Percentiles rank a stretch among this genome's conserved stretches.
These are phyloP conservation scores for Takifugu ocellatus DNA, from an alignment of 2,797 vertebrate genomes.

Conservation along the genomic window DNA sequence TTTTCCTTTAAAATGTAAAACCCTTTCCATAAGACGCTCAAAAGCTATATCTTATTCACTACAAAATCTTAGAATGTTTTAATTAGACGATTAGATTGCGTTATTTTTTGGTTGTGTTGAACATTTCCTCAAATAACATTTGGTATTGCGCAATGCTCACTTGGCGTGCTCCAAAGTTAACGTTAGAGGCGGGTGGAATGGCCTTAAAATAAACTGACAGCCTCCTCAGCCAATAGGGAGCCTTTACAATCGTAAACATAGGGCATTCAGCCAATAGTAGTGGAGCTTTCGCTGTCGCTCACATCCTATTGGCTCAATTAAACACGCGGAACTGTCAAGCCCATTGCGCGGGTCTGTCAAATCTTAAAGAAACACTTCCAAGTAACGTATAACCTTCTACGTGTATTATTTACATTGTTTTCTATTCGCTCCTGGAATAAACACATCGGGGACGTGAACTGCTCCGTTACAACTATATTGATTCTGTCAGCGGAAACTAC, in stretches of 20 bases:
- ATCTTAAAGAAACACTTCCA: not conserved
- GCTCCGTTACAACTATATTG: not conserved
- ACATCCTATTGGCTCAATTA: slow-evolving; percentile 54
- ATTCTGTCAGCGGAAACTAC: slow-evolving; percentile 21
- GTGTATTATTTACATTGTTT: not conserved
- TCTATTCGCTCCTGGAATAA: rapidly evolving
- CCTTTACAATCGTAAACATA: slow-evolving; percentile 6
- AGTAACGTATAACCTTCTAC: not conserved
- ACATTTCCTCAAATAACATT: too few species aligned
- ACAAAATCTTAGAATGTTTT: too few species aligned
- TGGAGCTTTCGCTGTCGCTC: rapidly evolving
- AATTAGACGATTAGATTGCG: too few species aligned
- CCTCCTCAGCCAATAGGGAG: slow-evolving; percentile 30
- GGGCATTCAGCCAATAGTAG: slow-evolving; percentile 9
- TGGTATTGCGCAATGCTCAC: not conserved
- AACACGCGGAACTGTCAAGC: slow-evolving; percentile 31
- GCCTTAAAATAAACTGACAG: slow-evolving; percentile 11
- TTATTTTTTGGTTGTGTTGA: too few species aligned
- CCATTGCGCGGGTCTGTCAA: slow-evolving; percentile 67
- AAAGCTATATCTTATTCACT: not conserved
- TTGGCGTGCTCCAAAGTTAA: not conserved
- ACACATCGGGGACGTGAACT: not conserved
- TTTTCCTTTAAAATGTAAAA: too few species aligned
- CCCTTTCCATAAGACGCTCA: not conserved
- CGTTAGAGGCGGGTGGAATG: not conserved